These are phyloP conservation scores for Poeciliopsis retropinna DNA, from an alignment of 2,113 vertebrate genomes.

Conservation along the genomic window DNA sequence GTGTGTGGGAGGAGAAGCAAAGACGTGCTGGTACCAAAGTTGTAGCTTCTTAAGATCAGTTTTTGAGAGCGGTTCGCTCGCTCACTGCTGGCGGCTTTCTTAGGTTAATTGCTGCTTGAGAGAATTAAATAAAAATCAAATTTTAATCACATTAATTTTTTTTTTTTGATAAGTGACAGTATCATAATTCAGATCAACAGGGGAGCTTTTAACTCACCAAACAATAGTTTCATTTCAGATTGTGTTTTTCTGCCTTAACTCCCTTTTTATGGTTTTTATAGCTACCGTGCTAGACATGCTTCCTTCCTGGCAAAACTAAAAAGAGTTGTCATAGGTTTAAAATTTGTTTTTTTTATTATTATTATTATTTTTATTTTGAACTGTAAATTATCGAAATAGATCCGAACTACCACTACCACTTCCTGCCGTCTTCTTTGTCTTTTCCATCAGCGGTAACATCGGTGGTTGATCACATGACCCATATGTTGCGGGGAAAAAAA, in stretches of 20 bases:
- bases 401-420: too few species aligned
- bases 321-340: neutral
- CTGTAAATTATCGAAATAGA: too few species aligned
- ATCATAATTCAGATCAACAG: neutral
- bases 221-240: conserved; percentile 8
- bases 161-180: neutral
- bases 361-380: too few species aligned
- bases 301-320: neutral
- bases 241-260: neutral
- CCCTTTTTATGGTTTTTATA: neutral
- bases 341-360: too few species aligned
- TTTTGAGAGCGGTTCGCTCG: neutral
- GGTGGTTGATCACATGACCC: too few species aligned
- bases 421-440: too few species aligned
- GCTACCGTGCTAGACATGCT: neutral
- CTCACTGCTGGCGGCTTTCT: neutral
- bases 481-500: too few species aligned
- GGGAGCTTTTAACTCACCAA: conserved; percentile 7
- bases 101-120: conserved; percentile 5
- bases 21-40: neutral
- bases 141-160: conserved; percentile 12
- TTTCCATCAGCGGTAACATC: too few species aligned
- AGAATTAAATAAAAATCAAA: neutral
- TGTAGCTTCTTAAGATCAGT: neutral
- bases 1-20: neutral